Conservation (phyloP, 2,113 vertebrate species). For the Macrotus californicus region DNA sequence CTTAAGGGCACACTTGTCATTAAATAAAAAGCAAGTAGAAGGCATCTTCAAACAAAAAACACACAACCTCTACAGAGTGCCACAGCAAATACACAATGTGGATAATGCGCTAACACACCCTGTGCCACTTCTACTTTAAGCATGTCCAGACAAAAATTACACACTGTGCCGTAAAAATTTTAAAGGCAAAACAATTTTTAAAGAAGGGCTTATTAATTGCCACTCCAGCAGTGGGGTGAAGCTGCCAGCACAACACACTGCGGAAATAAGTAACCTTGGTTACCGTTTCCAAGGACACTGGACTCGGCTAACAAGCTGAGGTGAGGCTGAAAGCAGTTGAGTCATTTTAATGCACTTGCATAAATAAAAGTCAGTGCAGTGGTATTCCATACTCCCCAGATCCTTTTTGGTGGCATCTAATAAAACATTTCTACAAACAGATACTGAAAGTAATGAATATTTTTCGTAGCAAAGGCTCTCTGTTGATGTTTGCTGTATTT, state of each 20-base stretch:
- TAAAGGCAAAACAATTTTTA: background rate
- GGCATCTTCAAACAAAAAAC: background rate
- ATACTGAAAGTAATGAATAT: background rate
- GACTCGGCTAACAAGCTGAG: slow-evolving; percentile 62
- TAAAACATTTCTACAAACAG: background rate
- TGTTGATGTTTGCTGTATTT: background rate
- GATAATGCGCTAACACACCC: background rate
- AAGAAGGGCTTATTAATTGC: background rate
- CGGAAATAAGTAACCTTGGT: slow-evolving; percentile 82
- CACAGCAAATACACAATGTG: background rate
- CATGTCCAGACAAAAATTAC: slow-evolving; percentile 42
- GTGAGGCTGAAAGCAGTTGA: slow-evolving; percentile 59
- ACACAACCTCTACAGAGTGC: background rate
- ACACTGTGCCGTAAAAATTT: background rate
- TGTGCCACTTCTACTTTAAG: background rate
- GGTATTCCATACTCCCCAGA: background rate
- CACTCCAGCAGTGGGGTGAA: background rate
- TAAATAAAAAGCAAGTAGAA: background rate
- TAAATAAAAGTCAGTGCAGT: background rate
- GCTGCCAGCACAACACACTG: background rate
- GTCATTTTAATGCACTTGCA: background rate
- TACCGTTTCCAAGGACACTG: slow-evolving; percentile 80
- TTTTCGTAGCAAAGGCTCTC: background rate
- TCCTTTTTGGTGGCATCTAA: background rate
- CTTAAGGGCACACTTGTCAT: background rate